These are phyloP conservation scores for Morelia viridis DNA, from an alignment of 2,797 vertebrate genomes.

Conservation along the genomic window DNA sequence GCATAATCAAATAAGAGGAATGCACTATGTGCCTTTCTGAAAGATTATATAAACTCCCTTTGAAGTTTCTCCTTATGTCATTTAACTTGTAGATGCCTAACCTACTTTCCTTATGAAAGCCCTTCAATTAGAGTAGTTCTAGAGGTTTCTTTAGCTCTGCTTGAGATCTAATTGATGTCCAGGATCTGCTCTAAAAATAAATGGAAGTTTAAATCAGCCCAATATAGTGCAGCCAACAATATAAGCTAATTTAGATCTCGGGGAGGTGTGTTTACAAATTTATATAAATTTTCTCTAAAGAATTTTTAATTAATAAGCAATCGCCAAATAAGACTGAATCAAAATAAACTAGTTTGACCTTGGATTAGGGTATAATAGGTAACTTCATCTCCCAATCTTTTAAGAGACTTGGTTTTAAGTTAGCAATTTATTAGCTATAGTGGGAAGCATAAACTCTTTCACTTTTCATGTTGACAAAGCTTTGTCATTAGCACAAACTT, in stretches of 20 bases:
- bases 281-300: background rate
- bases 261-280: background rate
- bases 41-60: background rate
- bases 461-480: background rate
- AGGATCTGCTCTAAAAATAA: background rate
- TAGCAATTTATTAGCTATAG: background rate
- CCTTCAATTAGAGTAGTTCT: background rate
- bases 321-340: background rate
- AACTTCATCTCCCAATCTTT: background rate
- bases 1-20: background rate
- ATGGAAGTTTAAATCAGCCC: background rate
- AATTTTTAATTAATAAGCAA: background rate
- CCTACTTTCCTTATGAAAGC: background rate
- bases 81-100: background rate
- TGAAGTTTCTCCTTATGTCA: background rate
- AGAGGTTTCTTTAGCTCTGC: background rate
- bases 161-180: background rate
- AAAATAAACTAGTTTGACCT: background rate
- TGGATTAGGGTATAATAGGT: background rate
- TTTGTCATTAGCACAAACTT: background rate
- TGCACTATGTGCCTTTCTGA: background rate
- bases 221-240: background rate
- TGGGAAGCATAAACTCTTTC: background rate
- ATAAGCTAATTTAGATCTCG: background rate
- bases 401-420: background rate